These are phyloP conservation scores for Zootoca vivipara DNA, from an alignment of 2,113 vertebrate genomes.

Conservation along the genomic window DNA sequence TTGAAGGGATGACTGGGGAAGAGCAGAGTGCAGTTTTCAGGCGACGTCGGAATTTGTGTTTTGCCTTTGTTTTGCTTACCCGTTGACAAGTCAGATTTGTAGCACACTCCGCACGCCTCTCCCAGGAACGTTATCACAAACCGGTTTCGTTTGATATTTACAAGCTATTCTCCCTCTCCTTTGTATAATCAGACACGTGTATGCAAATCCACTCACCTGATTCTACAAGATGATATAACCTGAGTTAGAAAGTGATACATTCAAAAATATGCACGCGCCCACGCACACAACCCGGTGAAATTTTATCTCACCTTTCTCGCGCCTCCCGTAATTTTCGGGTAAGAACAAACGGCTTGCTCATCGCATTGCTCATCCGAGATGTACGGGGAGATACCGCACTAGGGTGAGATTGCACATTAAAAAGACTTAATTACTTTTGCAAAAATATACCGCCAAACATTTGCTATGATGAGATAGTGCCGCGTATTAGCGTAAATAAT, in stretches of 20 bases:
- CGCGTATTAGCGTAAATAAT: slow-evolving; percentile 55
- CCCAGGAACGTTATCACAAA: slow-evolving; percentile 39
- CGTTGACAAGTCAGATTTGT: slow-evolving; percentile 32
- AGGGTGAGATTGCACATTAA: slow-evolving; percentile 38
- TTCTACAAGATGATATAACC: slow-evolving; percentile 42
- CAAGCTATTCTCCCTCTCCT: slow-evolving; percentile 56
- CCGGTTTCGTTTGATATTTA: slow-evolving; percentile 59
- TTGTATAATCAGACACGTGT: slow-evolving; percentile 57
- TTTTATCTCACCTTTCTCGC: slow-evolving; percentile 48
- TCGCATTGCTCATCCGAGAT: slow-evolving; percentile 39
- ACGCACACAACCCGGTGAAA: slow-evolving; percentile 27
- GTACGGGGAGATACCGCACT: slow-evolving; percentile 42
- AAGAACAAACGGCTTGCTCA: slow-evolving; percentile 50
- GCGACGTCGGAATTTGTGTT: not conserved
- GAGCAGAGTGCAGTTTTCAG: not conserved
- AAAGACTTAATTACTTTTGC: slow-evolving; percentile 47
- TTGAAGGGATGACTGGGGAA: not conserved
- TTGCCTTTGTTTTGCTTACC: slow-evolving; percentile 37
- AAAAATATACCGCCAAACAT: slow-evolving; percentile 40
- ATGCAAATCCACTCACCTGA: slow-evolving; percentile 54
- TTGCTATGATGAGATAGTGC: slow-evolving; percentile 44
- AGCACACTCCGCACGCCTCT: slow-evolving; percentile 36
- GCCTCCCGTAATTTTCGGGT: slow-evolving; percentile 45
- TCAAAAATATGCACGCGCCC: slow-evolving; percentile 14
- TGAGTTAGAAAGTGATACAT: slow-evolving; percentile 49